Conservation (phyloP, 2,113 vertebrate species). For the Paratilapia polleni region DNA sequence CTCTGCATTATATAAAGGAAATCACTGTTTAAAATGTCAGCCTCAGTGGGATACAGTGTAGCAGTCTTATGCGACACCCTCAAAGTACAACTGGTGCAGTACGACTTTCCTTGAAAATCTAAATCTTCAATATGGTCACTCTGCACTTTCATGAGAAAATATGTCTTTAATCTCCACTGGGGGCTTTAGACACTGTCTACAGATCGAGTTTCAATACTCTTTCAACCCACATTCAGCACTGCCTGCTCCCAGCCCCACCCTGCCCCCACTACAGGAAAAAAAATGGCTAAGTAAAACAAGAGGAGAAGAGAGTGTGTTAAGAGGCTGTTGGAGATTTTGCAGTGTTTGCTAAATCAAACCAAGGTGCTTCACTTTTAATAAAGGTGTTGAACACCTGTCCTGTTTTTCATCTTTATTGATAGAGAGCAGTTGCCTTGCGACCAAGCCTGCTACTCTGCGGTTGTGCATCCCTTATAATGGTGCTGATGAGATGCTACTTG, state of each 20-base stretch:
- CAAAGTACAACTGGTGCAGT: background rate
- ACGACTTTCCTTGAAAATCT: background rate
- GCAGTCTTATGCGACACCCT: too few relatives aligned
- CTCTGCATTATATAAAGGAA: too few relatives aligned
- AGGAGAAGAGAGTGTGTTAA: background rate
- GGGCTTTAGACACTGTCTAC: slow-evolving; percentile 19
- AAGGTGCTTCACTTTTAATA: background rate
- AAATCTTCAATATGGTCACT: background rate
- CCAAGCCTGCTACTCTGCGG: slow-evolving; percentile 10
- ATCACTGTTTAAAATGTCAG: too few relatives aligned
- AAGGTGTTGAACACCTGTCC: background rate
- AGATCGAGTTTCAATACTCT: slow-evolving; percentile 28
- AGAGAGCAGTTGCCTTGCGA: too few relatives aligned
- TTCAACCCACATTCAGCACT: background rate
- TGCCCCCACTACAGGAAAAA: background rate
- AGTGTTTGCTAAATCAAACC: background rate
- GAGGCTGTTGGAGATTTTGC: background rate
- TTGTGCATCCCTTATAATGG: slow-evolving; percentile 36
- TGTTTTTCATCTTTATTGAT: too few relatives aligned
- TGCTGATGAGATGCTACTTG: slow-evolving; percentile 54
- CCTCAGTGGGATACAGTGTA: too few relatives aligned
- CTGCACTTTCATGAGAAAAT: background rate
- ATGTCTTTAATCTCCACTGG: background rate
- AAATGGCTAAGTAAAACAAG: background rate
- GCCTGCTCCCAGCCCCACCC: background rate